Base-by-base conservation (phyloP, 2,888 invertebrate species). In the Lypha dubia region DNA sequence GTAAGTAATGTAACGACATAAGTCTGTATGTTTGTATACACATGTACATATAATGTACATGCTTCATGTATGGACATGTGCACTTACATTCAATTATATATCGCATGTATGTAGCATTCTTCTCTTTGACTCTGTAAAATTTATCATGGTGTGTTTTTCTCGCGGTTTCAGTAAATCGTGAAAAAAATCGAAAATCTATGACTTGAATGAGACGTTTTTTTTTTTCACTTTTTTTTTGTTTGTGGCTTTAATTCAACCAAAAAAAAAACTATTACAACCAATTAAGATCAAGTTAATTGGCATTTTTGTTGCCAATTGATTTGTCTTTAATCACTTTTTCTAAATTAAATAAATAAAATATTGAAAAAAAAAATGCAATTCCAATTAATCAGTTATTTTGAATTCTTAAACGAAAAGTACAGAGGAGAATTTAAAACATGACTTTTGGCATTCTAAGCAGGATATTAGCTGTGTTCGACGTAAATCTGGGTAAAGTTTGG, bases 271-370 rank as follows among this genome's bases (percentile, higher is more conserved):
- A 20, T 8, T 20, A 49, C 49, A 49, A 15, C 17, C 49, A 49
- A 49, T 79, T 79, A 79, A 46, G 79, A 67, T 82, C 87, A 89
- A 89, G 89, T 89, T 89, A 90, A 89, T 89, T 89, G 89, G 86
- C 89, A 89, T 86, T 89, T 88, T 89, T 88, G 90, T 89, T 89
- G 88, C 86, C 89, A 49, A 8, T 17, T 49, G 17, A 49, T 49
- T 49, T 49, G 49, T 20, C 17, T 3, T 3, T 17, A 20, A 20
- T 49, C 20, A 8, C 9, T 20, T 20, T 20, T 49, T 49, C 20
- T 6, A 49, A 49, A 49, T 49, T 9, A 49, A 20, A 20, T 20
- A 20, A 20, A 5, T 5, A 49, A 49, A 46, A 20, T 8, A 8
- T 49, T 49, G 3, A 1, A 8, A 6, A 1, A 1, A 8, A 6